Conservation (phyloP, 2,888 invertebrate species). For the Macaria notata region DNA sequence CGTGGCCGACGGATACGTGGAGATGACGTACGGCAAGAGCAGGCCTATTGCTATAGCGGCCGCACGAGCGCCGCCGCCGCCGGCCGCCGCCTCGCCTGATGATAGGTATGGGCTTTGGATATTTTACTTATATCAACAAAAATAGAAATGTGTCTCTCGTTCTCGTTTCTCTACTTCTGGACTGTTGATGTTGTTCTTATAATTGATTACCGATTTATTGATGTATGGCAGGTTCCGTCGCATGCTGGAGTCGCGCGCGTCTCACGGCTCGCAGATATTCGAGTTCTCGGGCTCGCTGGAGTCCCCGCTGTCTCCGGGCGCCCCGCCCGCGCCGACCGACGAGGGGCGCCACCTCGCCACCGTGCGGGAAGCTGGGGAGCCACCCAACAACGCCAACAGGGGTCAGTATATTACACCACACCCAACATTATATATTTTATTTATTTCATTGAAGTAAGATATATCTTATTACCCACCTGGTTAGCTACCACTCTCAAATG, state of each 20-base stretch:
- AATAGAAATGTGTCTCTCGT: no score
- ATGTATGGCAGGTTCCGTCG: conserved; percentile 15
- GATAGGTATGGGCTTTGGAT: conserved; percentile 7
- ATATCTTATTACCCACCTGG: no score
- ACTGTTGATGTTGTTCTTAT: no score
- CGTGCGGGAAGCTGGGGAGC: conserved; percentile 61
- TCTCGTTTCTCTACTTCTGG: no score
- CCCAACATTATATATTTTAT: no score
- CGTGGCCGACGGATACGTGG: conserved; percentile 74
- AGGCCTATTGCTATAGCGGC: conserved; percentile 85
- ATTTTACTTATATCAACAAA: no score
- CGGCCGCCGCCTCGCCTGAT: conserved; percentile 39
- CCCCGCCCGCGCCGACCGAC: conserved; percentile 32
- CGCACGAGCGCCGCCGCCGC: conserved; percentile 36
- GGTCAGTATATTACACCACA: no score
- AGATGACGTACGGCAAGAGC: conserved; percentile 76
- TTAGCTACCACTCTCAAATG: no score
- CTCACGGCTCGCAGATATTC: conserved; percentile 84
- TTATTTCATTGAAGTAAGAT: no score
- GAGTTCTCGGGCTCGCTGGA: conserved; percentile 85
- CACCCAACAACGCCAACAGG: no score
- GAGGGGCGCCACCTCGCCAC: conserved; percentile 47
- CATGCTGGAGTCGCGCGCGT: conserved; percentile 55
- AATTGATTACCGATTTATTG: no score
- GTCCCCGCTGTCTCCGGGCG: conserved; percentile 75